Percentiles rank a stretch among this genome's conserved stretches.
Evolutionary conservation across 2,888 invertebrate genomes (phyloP).

Genomic region (Boloria euphrosyne): DNA sequence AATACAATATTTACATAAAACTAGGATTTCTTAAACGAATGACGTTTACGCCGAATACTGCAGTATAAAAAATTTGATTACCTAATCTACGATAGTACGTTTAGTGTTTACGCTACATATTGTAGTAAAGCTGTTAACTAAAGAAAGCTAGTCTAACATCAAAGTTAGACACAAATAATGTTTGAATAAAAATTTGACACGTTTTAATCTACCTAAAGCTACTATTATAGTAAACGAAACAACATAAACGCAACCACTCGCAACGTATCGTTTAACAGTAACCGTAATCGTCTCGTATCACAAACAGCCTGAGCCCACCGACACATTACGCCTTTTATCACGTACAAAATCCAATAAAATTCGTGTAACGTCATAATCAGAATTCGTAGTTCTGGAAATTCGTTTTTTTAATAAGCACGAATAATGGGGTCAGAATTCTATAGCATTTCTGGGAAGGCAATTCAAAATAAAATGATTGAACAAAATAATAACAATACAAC

Average conservation of each 20-base stretch:
- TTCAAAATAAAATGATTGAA: too few species aligned
- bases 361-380: neutral
- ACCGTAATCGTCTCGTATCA: constrained; percentile 31
- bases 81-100: constrained; percentile 23
- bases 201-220: constrained; percentile 15
- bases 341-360: constrained; percentile 12
- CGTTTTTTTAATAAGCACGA: too few species aligned
- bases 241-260: neutral
- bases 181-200: constrained; percentile 26
- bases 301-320: constrained; percentile 35
- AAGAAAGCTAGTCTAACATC: constrained; percentile 18
- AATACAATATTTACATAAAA: constrained; percentile 21
- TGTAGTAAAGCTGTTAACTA: constrained; percentile 22
- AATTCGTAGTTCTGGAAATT: neutral
- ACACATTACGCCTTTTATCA: constrained; percentile 6
- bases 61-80: constrained; percentile 31
- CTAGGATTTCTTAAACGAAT: constrained; percentile 13
- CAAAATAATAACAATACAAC: too few species aligned
- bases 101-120: constrained; percentile 11
- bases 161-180: neutral
- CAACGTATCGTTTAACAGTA: constrained; percentile 8
- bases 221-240: neutral
- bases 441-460: too few species aligned
- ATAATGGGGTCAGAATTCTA: too few species aligned
- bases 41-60: constrained; percentile 31